phyloP scores from a whole-genome alignment of 2,797 vertebrate genomes.

The Spheniscus humboldti region DNA sequence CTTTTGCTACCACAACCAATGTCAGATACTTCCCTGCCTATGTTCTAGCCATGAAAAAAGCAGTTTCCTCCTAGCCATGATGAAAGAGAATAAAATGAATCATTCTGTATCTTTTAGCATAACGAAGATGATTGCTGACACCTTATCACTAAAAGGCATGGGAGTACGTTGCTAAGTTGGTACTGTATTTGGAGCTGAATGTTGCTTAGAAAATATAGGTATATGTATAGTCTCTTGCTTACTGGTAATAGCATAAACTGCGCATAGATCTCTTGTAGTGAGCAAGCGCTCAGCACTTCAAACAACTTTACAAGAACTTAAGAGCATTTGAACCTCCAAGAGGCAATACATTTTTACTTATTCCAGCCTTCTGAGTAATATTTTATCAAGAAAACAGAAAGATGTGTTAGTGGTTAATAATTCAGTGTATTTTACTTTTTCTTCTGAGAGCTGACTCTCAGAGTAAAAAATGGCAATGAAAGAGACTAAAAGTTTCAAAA shows the following conservation, averaged over 20 bases:
- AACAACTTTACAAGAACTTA: not conserved
- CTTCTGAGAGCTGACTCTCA: not conserved
- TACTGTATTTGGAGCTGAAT: not conserved
- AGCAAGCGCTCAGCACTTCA: not conserved
- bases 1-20: not conserved
- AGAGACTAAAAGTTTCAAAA: not conserved
- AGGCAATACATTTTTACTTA: not conserved
- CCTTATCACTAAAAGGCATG: not conserved
- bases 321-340: not conserved
- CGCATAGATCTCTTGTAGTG: not conserved
- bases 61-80: not conserved
- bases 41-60: not conserved
- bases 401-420: not conserved
- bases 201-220: not conserved
- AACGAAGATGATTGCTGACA: not conserved
- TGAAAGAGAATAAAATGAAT: conserved; percentile 10
- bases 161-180: not conserved
- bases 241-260: not conserved
- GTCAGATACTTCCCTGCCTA: not conserved
- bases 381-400: not conserved
- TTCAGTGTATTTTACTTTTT: not conserved
- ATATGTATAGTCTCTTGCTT: not conserved
- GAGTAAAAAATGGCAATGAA: not conserved
- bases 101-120: not conserved
- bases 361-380: not conserved